Evolutionary conservation across 2,113 vertebrate species (phyloP).

Genomic region (Rhinoptilus africanus): DNA sequence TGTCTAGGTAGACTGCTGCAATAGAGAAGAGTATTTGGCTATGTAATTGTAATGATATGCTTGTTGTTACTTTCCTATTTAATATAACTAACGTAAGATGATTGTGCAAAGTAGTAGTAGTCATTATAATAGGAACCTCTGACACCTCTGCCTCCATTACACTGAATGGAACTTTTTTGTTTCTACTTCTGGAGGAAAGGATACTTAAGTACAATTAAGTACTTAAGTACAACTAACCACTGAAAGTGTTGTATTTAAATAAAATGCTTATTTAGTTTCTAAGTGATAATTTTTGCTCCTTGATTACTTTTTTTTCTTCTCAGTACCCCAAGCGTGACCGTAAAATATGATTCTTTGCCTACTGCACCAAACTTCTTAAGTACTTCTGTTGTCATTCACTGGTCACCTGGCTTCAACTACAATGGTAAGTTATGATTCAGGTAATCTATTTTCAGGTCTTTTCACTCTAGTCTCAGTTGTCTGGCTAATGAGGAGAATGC

Average conservation of each 20-base stretch:
- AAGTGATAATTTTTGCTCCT: not conserved
- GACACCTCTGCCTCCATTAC: not conserved
- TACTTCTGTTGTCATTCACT: slow-evolving; percentile 30
- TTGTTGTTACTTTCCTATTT: not conserved
- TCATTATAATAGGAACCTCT: not conserved
- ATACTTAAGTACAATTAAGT: not conserved
- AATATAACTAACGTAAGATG: not conserved
- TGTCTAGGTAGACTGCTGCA: not conserved
- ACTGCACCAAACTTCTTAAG: not conserved
- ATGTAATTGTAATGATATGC: not conserved
- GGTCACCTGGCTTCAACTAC: slow-evolving; percentile 28
- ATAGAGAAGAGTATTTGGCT: not conserved
- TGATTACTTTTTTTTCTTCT: not conserved
- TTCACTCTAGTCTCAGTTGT: not conserved
- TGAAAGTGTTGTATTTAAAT: not conserved
- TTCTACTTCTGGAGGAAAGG: not conserved
- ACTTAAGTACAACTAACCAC: not conserved
- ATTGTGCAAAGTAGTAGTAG: not conserved
- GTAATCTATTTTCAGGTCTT: not conserved
- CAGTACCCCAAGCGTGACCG: not conserved
- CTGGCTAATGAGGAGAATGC: not conserved
- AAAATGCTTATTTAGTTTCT: not conserved
- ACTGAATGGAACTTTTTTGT: not conserved
- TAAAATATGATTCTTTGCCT: slow-evolving; percentile 48
- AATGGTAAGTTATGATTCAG: slow-evolving; percentile 68